Evolutionary conservation across 1,140 invertebrate genomes (phyloP).

Genomic region (Rhyzopertha dominica): DNA sequence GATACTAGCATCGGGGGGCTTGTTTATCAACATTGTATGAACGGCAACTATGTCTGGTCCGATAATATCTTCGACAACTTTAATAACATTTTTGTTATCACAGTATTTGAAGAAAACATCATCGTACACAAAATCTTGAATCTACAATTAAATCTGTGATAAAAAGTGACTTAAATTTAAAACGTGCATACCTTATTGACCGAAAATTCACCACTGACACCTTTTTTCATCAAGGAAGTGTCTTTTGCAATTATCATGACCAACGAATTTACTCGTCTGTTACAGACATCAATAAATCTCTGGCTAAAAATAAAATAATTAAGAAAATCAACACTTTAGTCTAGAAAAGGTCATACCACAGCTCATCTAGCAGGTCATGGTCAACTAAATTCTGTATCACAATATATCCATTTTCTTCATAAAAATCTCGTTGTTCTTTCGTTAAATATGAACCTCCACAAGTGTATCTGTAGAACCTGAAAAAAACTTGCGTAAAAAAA

Average conservation of each 20-base stretch:
- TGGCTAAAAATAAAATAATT: slow-evolving; percentile 44
- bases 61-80: slow-evolving; percentile 72
- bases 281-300: slow-evolving; percentile 66
- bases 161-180: no score
- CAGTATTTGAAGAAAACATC: slow-evolving; percentile 69
- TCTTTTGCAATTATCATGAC: slow-evolving; percentile 71
- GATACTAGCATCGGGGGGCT: slow-evolving; percentile 72
- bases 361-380: slow-evolving; percentile 51
- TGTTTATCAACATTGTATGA: slow-evolving; percentile 90
- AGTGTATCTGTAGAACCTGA: background rate
- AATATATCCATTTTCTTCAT: slow-evolving; percentile 73
- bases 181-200: slow-evolving; percentile 62
- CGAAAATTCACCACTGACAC: slow-evolving; percentile 58
- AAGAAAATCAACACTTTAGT: no score
- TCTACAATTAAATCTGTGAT: slow-evolving; percentile 39
- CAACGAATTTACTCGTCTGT: slow-evolving; percentile 49
- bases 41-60: slow-evolving; percentile 75
- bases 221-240: slow-evolving; percentile 56
- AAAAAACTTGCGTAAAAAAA: no score
- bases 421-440: slow-evolving; percentile 58
- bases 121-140: slow-evolving; percentile 73
- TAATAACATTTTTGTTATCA: slow-evolving; percentile 57
- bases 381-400: slow-evolving; percentile 60
- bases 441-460: slow-evolving; percentile 12
- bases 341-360: no score